Percentiles rank a stretch among this genome's conserved stretches.
Evolutionary conservation across 2,113 vertebrate genomes (phyloP).

Genomic region (Megaleporinus macrocephalus): DNA sequence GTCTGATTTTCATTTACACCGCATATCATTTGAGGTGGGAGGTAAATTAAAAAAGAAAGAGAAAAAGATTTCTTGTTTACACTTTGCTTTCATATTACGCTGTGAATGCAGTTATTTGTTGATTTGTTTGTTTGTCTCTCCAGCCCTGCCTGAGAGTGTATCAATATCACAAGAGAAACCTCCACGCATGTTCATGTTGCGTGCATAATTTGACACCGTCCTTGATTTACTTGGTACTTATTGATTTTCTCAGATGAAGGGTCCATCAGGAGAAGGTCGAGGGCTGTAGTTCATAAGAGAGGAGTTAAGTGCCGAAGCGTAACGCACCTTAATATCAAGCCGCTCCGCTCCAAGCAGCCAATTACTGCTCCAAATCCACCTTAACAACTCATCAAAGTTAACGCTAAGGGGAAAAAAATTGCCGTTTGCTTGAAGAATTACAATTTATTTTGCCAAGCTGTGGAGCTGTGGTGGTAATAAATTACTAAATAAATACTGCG

Average conservation of each 20-base stretch:
- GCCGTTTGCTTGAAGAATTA: conserved; percentile 37
- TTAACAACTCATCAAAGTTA: conserved; percentile 54
- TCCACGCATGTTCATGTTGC: neutral
- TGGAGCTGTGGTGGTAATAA: conserved; percentile 24
- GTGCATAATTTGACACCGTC: conserved; percentile 7
- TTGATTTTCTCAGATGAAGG: conserved; percentile 1
- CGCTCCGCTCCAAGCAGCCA: conserved; percentile 22
- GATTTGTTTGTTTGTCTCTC: neutral
- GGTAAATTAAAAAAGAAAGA: too few relatives aligned
- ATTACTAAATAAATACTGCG: conserved; percentile 59
- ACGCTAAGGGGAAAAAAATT: conserved; percentile 23
- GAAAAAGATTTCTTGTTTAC: neutral
- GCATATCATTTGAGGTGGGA: too few relatives aligned
- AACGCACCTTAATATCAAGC: neutral
- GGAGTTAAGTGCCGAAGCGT: conserved; percentile 18
- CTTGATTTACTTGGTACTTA: neutral
- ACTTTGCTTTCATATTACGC: neutral
- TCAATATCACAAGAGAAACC: neutral
- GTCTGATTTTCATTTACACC: too few relatives aligned
- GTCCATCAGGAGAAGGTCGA: neutral
- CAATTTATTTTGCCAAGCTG: conserved; percentile 46
- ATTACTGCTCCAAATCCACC: conserved; percentile 47
- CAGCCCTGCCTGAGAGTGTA: neutral
- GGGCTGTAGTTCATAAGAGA: neutral
- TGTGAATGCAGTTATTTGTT: neutral